Conservation (phyloP, 2,113 vertebrate species). For the Hippolais icterina region DNA sequence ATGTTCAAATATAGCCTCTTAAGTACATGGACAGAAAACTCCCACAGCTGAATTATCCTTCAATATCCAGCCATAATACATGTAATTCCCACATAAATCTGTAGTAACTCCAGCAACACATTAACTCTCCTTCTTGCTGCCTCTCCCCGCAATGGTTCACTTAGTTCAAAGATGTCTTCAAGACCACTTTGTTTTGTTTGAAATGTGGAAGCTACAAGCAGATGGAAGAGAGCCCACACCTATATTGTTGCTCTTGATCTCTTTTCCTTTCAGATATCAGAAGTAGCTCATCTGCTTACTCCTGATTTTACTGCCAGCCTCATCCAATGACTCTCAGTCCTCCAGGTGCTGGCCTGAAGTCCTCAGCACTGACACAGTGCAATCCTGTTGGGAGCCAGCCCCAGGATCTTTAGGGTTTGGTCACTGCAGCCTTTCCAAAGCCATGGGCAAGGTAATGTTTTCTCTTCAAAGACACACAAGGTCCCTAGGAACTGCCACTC, state of each 20-base stretch:
- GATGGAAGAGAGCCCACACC: background rate
- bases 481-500: background rate
- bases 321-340: background rate
- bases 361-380: background rate
- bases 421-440: background rate
- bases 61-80: background rate
- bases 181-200: background rate
- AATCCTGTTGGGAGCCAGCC: background rate
- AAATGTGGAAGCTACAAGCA: background rate
- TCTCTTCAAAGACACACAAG: rapidly evolving
- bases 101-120: background rate
- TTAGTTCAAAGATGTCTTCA: background rate
- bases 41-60: background rate
- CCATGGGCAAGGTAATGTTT: background rate
- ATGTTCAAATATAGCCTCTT: background rate
- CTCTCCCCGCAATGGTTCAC: background rate
- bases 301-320: background rate
- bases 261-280: background rate
- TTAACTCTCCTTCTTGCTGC: background rate
- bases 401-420: background rate
- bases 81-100: background rate
- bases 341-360: background rate
- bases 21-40: background rate
- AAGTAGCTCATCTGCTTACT: background rate
- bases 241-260: background rate